These are phyloP conservation scores for Trachemys scripta DNA, from an alignment of 2,113 vertebrate species.

Conservation along the genomic window DNA sequence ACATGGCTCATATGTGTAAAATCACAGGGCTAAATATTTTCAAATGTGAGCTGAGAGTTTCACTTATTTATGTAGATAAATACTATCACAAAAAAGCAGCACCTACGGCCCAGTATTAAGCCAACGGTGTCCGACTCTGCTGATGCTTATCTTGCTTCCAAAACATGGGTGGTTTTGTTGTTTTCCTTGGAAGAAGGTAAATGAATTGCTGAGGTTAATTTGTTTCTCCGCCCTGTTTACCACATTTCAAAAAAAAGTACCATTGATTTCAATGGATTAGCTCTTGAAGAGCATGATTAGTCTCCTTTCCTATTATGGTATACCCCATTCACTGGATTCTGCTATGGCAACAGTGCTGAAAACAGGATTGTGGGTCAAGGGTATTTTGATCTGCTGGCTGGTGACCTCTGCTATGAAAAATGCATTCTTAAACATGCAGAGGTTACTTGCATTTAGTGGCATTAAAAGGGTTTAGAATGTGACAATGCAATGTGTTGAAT, in stretches of 20 bases:
- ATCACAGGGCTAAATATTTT: not conserved
- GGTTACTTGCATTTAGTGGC: not conserved
- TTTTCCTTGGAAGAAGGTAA: not conserved
- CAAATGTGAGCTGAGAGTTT: not conserved
- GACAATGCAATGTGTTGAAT: not conserved
- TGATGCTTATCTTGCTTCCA: not conserved
- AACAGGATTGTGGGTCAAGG: not conserved
- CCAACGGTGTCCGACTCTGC: not conserved
- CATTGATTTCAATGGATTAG: not conserved
- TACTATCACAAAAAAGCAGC: accelerated
- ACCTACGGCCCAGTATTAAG: not conserved
- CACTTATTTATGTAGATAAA: not conserved
- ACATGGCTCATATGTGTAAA: accelerated
- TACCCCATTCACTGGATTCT: not conserved
- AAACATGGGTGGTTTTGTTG: not conserved
- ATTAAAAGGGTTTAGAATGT: not conserved
- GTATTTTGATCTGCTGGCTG: not conserved
- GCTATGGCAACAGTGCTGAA: not conserved
- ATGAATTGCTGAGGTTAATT: not conserved
- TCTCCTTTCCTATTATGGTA: not conserved
- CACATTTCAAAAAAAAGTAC: not conserved
- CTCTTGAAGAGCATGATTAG: not conserved
- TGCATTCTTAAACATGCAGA: not conserved
- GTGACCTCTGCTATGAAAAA: not conserved
- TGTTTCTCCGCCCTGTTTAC: not conserved